Evolutionary conservation across 2,888 invertebrate species (phyloP).

Genomic region (Erpobdella octoculata): DNA sequence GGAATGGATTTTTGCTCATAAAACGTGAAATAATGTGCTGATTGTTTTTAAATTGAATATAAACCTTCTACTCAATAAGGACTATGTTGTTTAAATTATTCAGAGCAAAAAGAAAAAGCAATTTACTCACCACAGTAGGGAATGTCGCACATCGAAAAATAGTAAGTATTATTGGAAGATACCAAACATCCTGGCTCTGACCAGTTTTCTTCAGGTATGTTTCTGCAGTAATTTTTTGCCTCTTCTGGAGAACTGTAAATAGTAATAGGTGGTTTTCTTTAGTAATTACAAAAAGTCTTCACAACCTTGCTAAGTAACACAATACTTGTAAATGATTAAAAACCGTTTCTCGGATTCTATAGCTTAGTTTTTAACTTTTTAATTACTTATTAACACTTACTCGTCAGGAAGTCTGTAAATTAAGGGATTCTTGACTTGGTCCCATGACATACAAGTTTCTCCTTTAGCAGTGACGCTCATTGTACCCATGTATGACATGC

Average conservation of each 20-base stretch:
- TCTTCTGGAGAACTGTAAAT: neutral
- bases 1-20: too few species aligned
- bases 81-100: neutral
- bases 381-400: neutral
- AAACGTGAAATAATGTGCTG: too few species aligned
- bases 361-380: neutral
- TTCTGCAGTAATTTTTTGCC: slow-evolving; percentile 31
- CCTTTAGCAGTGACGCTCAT: slow-evolving; percentile 21
- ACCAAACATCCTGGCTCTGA: slow-evolving; percentile 26
- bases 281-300: too few species aligned
- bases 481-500: slow-evolving; percentile 27
- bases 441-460: slow-evolving; percentile 30
- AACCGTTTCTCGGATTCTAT: too few species aligned
- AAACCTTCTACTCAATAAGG: too few species aligned
- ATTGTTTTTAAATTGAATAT: too few species aligned
- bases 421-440: slow-evolving; percentile 22
- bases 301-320: too few species aligned
- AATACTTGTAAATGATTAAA: too few species aligned
- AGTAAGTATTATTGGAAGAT: neutral
- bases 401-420: slow-evolving; percentile 25
- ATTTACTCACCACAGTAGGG: slow-evolving; percentile 25
- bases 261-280: too few species aligned
- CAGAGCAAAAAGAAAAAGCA: neutral
- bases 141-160: slow-evolving; percentile 13
- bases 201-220: slow-evolving; percentile 26